These are phyloP conservation scores for Tetropium fuscum DNA, from an alignment of 2,888 invertebrate species.

Conservation along the genomic window DNA sequence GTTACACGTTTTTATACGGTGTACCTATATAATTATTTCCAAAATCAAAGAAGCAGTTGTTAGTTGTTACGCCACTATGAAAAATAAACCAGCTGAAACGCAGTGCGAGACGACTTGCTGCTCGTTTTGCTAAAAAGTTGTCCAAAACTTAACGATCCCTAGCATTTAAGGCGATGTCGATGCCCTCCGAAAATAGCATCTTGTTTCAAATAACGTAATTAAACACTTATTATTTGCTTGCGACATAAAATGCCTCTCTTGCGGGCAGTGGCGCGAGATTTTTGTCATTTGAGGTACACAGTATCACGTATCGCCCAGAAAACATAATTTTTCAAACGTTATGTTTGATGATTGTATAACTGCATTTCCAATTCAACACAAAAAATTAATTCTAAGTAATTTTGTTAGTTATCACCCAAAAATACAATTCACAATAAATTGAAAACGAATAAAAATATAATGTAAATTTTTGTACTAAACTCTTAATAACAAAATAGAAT, in stretches of 20 bases:
- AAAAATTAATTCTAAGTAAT: no score
- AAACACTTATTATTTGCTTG: slow-evolving; percentile 48
- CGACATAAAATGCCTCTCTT: slow-evolving; percentile 19
- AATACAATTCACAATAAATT: no score
- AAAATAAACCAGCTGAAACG: slow-evolving; percentile 42
- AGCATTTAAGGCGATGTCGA: slow-evolving; percentile 42
- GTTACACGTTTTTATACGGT: slow-evolving; percentile 8
- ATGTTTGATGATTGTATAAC: no score
- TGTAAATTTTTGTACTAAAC: no score
- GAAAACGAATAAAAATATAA: no score
- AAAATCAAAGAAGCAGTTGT: slow-evolving; percentile 28
- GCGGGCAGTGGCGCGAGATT: slow-evolving; percentile 19
- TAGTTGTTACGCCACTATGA: slow-evolving; percentile 42
- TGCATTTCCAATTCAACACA: no score
- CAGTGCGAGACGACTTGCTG: slow-evolving; percentile 33
- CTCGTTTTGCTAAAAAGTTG: slow-evolving; percentile 59
- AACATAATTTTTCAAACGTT: no score
- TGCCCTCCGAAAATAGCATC: slow-evolving; percentile 44
- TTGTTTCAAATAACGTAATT: slow-evolving; percentile 51
- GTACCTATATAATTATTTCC: slow-evolving; percentile 10
- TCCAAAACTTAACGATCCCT: slow-evolving; percentile 59
- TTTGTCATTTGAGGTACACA: background rate
- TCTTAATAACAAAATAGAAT: no score
- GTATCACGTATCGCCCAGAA: no score
- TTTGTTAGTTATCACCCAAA: no score